Evolutionary conservation across 2,797 vertebrate genomes (phyloP), one percentile per base, ranked within the genome.

Genomic region (Moxostoma hubbsi): DNA sequence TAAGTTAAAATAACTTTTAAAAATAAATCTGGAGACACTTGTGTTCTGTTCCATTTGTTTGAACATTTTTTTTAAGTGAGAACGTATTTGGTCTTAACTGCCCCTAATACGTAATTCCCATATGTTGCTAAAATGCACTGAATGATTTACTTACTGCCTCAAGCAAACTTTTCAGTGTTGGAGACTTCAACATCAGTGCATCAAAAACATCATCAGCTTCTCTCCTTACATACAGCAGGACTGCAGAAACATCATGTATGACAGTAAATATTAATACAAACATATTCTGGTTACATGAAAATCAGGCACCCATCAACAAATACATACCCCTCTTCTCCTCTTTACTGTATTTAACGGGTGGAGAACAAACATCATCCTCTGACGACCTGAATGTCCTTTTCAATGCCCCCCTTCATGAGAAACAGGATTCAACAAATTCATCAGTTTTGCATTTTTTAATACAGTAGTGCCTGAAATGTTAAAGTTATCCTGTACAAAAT

Each of bases 191-290:
- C 98, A 99, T 99, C 89, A 99, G 91, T 7, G 98, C 98, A 58
- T 99, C 98, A 77, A 99, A 99, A 85, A 99, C 98, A 61, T 99
- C 98, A 50, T 99, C 98, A 0, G 93, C 92, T 91, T 99, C 97
- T 88, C 97, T 98, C 87, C 97, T 94, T 85, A 99, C 97, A 5
- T 99, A 99, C 85, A 99, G 84, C 81, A 99, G 93, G 87, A 99
- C 98, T 99, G 92, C 78, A 93, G 93, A 78, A 70, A 72, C 50
- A 84, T 62, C 81, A 79, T 16, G 8, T 11, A 11, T 5, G 6
- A 45, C 5, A 45, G 15, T 12, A 51, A 57, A 15, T 12, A 59
- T n/a, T 46, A 12, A 47, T 13, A 50, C 13, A 47, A 36, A 36
- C 36, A 36, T 12, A 13, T 12, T 58, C 15, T 18, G 15, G 12